Evolutionary conservation across 2,113 vertebrate species (phyloP).

Genomic region (Rhadina sibilatrix): DNA sequence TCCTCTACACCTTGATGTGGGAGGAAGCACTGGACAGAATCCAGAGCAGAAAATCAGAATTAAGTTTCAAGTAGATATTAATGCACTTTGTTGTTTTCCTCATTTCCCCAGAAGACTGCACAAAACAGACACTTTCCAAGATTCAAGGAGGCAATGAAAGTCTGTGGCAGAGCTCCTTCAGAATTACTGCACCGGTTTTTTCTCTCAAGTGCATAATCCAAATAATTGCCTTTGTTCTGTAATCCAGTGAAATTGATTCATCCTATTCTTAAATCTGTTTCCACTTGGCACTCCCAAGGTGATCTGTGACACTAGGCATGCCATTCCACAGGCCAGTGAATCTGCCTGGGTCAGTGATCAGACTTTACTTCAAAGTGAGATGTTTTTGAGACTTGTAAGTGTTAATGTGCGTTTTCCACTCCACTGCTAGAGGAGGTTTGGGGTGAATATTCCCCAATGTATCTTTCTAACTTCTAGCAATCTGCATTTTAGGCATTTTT

Average conservation of each 20-base stretch:
- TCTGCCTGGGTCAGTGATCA: background rate
- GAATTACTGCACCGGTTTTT: background rate
- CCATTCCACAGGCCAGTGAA: background rate
- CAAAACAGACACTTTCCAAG: background rate
- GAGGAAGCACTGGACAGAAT: background rate
- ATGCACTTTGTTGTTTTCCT: background rate
- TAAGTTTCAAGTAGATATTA: background rate
- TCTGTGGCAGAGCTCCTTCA: background rate
- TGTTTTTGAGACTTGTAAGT: background rate
- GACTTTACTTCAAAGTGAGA: background rate
- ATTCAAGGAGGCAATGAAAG: background rate
- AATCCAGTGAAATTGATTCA: constrained; percentile 11
- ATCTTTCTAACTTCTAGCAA: background rate
- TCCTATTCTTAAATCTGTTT: background rate
- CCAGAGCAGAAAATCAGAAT: background rate
- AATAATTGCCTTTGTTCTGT: constrained; percentile 33
- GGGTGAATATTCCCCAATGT: background rate
- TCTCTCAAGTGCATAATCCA: constrained; percentile 18
- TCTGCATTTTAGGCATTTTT: background rate
- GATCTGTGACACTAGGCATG: background rate
- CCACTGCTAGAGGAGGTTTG: background rate
- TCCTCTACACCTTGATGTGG: background rate
- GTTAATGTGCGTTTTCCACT: background rate
- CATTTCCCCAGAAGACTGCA: background rate
- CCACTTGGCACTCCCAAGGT: background rate